Base-by-base conservation (phyloP, 1,140 invertebrate genomes). In the Neodiprion fabricii region DNA sequence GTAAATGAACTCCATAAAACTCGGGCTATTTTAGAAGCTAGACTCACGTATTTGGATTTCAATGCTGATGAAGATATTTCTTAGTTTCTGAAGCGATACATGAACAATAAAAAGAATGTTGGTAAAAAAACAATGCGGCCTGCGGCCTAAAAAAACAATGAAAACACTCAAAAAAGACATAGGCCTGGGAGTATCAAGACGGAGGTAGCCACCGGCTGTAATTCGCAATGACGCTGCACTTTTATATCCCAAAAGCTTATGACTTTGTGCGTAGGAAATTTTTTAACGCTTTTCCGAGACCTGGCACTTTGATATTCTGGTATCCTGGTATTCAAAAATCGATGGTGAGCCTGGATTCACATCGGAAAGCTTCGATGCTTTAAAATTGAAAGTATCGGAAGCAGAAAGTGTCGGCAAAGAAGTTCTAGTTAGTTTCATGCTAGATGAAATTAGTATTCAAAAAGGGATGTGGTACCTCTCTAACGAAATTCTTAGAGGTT, bases 201-300 rank as follows among this genome's bases (percentile, higher is more conserved):
- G 8, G 53, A 61, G 53, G 7, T 61, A 61, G 2, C 71, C 75
- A 49, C 69, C 71, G 49, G 67, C 53, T 48, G 70, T 65, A 53
- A 75, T 86, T 86, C 80, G 82, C 83, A 17, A 48, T 84, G 50
- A 85, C 82, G 49, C 72, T 87, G 7, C 78, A 86, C 74, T 85
- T 83, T 79, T 81, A 79, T 71, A 83, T 81, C 3, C 77, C 81
- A 14, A 83, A 80, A 76, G 83, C 82, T 9, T 86, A 87, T 73
- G 71, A 76, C 48, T 87, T 79, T 79, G 79, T 85, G 5, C 28
- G 86, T 73, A 74, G 81, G 79, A 79, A 70, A 70, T 86, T 85
- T 76, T 72, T 77, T 40, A 80, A 77, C 65, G 74, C 70, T 74
- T 79, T 86, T 72, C 85, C 84, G 49, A 77, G 82, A 70, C 78